Percentiles rank a stretch among this genome's conserved stretches.
Evolutionary conservation across 2,113 vertebrate species (phyloP).

Genomic region (Chlorodrepanis virens): DNA sequence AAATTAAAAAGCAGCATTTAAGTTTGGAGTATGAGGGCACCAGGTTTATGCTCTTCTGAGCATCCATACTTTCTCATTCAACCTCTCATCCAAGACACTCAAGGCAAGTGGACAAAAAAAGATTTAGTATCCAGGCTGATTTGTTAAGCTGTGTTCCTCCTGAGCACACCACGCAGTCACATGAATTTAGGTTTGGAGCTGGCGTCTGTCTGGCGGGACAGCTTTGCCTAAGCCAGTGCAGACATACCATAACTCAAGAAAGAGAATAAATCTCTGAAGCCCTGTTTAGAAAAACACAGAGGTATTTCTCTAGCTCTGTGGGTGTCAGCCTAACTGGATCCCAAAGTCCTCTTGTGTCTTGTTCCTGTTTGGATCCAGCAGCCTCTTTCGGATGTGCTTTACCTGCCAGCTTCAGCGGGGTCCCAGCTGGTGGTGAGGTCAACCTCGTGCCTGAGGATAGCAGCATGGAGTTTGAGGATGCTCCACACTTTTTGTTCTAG

Average conservation of each 20-base stretch:
- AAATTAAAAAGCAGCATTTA: neutral
- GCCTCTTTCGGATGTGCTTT: neutral
- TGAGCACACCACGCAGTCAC: neutral
- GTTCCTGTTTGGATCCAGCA: neutral
- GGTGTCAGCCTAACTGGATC: neutral
- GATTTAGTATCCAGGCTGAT: neutral
- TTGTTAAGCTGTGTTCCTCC: conserved; percentile 6
- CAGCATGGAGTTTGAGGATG: neutral
- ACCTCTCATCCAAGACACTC: neutral
- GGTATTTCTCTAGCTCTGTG: neutral
- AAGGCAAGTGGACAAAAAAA: neutral
- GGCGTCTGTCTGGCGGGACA: conserved; percentile 17
- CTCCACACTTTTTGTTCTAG: neutral
- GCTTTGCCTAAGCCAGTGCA: neutral
- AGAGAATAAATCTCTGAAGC: conserved; percentile 31
- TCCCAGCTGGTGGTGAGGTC: neutral
- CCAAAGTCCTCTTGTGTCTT: neutral
- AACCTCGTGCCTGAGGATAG: neutral
- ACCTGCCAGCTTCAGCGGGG: neutral
- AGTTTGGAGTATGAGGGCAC: neutral
- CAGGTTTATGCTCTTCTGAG: neutral
- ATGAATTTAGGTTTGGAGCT: conserved; percentile 29
- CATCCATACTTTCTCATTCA: neutral
- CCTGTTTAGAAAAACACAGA: conserved; percentile 4
- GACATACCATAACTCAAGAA: neutral